phyloP scores from a whole-genome alignment of 2,113 vertebrate species.

The Zosterops borbonicus region DNA sequence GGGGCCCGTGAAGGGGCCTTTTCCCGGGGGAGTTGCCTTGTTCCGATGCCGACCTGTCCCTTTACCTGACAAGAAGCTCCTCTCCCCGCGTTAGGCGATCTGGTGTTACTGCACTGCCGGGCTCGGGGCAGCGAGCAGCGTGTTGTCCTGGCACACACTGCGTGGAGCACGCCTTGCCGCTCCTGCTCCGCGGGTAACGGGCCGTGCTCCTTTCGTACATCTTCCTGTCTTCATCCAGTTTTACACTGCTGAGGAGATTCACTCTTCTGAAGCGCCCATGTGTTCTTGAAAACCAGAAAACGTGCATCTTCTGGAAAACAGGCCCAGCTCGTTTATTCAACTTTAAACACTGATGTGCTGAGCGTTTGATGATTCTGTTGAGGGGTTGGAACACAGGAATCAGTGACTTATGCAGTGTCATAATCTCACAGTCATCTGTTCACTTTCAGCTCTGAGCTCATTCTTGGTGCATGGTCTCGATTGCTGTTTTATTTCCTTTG shows the following conservation, averaged over 20 bases:
- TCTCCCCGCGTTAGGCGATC: accelerated
- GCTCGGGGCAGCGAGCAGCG: accelerated
- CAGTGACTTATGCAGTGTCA: accelerated
- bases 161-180: accelerated
- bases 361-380: background rate
- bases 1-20: background rate
- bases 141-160: accelerated
- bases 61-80: accelerated
- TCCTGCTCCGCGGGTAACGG: accelerated
- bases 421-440: accelerated
- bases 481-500: no score
- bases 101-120: accelerated
- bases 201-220: accelerated
- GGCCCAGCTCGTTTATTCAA: background rate
- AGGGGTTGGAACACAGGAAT: background rate
- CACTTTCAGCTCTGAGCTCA: accelerated
- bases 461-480: background rate
- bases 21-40: accelerated
- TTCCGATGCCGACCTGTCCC: accelerated
- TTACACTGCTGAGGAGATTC: no score
- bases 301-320: accelerated
- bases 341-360: background rate
- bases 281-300: background rate
- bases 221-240: accelerated
- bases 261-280: accelerated